Conservation (phyloP, 2,797 vertebrate genomes). For the Tokudaia tokunoshimensis region DNA sequence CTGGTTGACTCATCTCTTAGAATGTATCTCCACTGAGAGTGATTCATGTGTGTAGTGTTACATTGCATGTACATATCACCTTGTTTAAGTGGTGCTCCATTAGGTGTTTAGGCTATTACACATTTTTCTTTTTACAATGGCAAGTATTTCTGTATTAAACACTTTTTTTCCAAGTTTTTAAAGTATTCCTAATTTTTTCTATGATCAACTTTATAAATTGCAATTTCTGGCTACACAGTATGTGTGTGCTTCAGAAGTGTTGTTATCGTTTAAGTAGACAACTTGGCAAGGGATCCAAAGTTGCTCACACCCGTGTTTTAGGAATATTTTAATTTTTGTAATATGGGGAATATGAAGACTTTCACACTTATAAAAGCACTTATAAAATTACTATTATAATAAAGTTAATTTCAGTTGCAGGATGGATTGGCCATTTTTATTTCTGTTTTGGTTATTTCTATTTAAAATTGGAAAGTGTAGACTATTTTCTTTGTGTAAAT, state of each 20-base stretch:
- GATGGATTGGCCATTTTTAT: neutral
- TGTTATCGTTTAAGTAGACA: neutral
- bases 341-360: neutral
- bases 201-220: neutral
- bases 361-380: neutral
- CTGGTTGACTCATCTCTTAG: neutral
- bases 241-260: neutral
- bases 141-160: neutral
- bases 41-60: neutral
- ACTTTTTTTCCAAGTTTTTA: neutral
- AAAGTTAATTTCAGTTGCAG: constrained; percentile 30
- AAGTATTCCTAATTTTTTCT: neutral
- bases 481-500: neutral
- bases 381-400: neutral
- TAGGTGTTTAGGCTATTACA: neutral
- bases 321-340: constrained; percentile 16
- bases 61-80: neutral
- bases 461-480: neutral
- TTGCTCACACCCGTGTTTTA: neutral
- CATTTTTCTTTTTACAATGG: constrained; percentile 17
- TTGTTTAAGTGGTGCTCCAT: neutral
- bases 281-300: neutral
- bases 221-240: neutral
- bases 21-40: neutral
- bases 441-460: constrained; percentile 15